Evolutionary conservation across 2,888 invertebrate species (phyloP), one percentile per base, ranked within the genome.

Genomic region (Drosophila testacea): DNA sequence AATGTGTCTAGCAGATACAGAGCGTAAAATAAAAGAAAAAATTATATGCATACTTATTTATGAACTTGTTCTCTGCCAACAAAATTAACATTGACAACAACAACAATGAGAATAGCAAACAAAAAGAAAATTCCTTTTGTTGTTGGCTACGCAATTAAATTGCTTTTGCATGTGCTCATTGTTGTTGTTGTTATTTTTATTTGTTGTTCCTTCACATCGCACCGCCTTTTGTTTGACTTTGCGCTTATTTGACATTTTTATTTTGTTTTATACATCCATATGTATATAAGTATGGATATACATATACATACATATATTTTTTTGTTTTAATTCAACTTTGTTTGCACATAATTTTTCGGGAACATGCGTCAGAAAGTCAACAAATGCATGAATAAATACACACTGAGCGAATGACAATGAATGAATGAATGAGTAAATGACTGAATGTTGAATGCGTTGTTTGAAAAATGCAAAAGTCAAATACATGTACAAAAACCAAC

Each of bases 221-320:
- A 41, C 22, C 39, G 73, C 59, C 75, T 73, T 84, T 89, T 86
- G 89, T 86, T 86, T 89, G 73, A 79, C 80, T 86, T 86, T 86
- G 68, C 72, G 83, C 88, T 89, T 86, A 89, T 86, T 89, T 86
- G 89, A 88, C 89, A 84, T 81, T 83, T 85, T 85, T 77, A 54
- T 69, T 82, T 79, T 68, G 48, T 57, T 80, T 80, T 68, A 22
- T 67, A 59, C 48, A 57, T 51, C 39, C 57, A 50, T 30, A 38
- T 32, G 7, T 34, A 44, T 57, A 38, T 22, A 22, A 22, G 22
- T 22, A 22, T 22, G 22, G 2, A 3, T 22, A 22, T 22, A 22
- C 22, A 22, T 7, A 34, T 9, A n/a, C n/a, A n/a, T n/a, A n/a
- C n/a, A n/a, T n/a, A 16, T 16, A 52, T 13, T 46, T 32, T 48